Conservation (phyloP, 1,140 invertebrate genomes). For the Penaeus indicus region DNA sequence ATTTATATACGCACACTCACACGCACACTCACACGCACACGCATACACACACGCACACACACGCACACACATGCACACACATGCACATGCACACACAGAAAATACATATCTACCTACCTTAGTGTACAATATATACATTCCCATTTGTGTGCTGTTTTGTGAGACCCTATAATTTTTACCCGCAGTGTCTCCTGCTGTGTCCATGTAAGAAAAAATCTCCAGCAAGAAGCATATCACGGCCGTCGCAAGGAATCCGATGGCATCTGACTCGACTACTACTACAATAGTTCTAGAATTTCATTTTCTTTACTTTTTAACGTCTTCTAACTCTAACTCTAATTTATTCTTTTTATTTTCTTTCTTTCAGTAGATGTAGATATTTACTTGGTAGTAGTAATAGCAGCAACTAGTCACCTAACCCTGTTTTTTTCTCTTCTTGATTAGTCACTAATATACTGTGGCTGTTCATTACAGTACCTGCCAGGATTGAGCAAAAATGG, state of each 20-base stretch:
- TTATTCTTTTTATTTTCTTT: conserved; percentile 1
- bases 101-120: too few species aligned
- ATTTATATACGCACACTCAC: too few species aligned
- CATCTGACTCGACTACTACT: conserved; percentile 28
- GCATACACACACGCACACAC: too few species aligned
- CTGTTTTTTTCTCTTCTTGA: neutral
- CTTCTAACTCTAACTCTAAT: too few species aligned
- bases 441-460: conserved; percentile 31
- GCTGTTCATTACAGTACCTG: conserved; percentile 44
- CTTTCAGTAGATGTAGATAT: neutral
- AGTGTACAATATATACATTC: too few species aligned
- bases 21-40: too few species aligned
- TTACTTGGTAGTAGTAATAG: conserved; percentile 12
- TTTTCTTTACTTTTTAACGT: neutral
- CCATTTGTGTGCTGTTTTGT: neutral
- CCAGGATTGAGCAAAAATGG: conserved; percentile 16
- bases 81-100: too few species aligned
- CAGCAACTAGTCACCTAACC: conserved; percentile 38
- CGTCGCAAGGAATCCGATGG: conserved; percentile 20
- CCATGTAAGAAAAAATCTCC: neutral
- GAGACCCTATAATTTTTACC: neutral
- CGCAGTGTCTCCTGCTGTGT: conserved; percentile 31
- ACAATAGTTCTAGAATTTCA: conserved; percentile 22
- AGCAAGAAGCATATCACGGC: conserved; percentile 24
- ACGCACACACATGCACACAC: too few species aligned